A percentile compares a stretch with the other conserved stretches of the same genome.
phyloP scores from a whole-genome alignment of 2,888 invertebrate species.

The Tipula helvola region DNA sequence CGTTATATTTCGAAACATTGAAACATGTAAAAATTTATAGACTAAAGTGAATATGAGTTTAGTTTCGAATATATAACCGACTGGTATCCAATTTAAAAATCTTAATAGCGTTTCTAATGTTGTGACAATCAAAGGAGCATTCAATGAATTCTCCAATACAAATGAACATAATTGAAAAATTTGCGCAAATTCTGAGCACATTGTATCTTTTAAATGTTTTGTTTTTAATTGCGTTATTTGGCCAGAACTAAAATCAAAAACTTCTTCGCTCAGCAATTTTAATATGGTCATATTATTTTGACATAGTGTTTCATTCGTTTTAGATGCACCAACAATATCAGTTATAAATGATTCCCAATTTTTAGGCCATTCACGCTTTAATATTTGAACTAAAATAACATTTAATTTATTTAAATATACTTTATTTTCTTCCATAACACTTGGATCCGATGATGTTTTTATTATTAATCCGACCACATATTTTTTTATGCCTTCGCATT shows the following conservation, averaged over 20 bases:
- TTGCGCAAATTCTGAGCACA: constrained; percentile 98
- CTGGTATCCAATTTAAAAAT: constrained; percentile 99
- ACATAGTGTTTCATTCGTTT: constrained; percentile 96
- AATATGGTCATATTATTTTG: constrained; percentile 99
- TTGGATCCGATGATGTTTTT: constrained; percentile 89
- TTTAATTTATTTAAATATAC: constrained; percentile 96
- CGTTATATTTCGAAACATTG: constrained; percentile 95
- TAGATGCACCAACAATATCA: constrained; percentile 98
- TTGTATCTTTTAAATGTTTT: constrained; percentile 96
- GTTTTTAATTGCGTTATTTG: constrained; percentile 99
- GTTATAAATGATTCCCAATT: constrained; percentile 99
- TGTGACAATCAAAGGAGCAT: constrained; percentile 88
- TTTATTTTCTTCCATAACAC: constrained; percentile 80
- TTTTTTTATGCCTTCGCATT: constrained; percentile 99
- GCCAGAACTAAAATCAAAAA: constrained; percentile 97
- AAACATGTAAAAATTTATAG: constrained; percentile 94
- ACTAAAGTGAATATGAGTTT: constrained; percentile 88
- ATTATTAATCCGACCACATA: constrained; percentile 98
- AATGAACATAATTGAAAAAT: constrained; percentile 97
- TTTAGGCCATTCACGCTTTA: constrained; percentile 99
- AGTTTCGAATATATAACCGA: constrained; percentile 99
- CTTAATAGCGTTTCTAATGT: constrained; percentile 91
- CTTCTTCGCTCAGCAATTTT: constrained; percentile 94
- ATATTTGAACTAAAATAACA: constrained; percentile 96
- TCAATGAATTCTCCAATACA: constrained; percentile 96